Percentiles rank a stretch among this genome's conserved stretches.
phyloP scores from a whole-genome alignment of 2,888 invertebrate species.

The Dryobota labecula region DNA sequence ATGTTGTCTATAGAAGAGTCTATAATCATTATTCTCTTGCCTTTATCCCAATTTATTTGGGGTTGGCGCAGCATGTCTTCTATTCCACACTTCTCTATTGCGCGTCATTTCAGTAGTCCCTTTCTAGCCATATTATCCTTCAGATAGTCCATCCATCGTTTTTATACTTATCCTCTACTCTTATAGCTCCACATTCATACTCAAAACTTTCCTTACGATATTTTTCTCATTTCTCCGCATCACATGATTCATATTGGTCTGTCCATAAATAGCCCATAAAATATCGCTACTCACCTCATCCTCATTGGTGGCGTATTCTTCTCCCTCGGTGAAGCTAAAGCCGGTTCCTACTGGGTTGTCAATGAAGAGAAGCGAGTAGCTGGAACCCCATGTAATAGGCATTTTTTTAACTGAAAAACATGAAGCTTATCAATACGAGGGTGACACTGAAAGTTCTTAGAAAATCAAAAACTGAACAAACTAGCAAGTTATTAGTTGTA shows the following conservation, averaged over 20 bases:
- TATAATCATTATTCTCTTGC: not conserved
- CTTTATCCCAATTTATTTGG: not conserved
- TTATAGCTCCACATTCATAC: not conserved
- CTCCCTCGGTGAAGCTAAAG: conserved; percentile 18
- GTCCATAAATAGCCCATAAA: not conserved
- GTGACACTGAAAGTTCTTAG: not conserved
- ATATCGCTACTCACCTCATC: not conserved
- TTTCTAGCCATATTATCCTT: not conserved
- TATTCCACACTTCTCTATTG: not conserved
- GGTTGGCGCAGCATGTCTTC: not conserved
- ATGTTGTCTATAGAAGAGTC: not conserved
- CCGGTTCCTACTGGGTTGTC: conserved; percentile 90
- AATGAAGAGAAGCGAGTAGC: conserved; percentile 88
- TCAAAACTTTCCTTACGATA: not conserved
- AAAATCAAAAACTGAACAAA: no score
- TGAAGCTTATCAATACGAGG: not conserved
- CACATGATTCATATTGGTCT: not conserved
- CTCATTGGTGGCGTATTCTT: conserved; percentile 3
- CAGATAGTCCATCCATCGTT: not conserved
- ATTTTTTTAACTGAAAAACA: conserved; percentile 10
- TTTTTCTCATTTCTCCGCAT: not conserved
- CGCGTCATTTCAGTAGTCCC: not conserved
- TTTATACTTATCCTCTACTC: not conserved
- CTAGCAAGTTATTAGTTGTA: no score
- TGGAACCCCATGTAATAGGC: conserved; percentile 74